Base-by-base conservation (phyloP, 30 jellyfish, hydroid and myxozoan genomes). In the Aurelia coerulea region DNA sequence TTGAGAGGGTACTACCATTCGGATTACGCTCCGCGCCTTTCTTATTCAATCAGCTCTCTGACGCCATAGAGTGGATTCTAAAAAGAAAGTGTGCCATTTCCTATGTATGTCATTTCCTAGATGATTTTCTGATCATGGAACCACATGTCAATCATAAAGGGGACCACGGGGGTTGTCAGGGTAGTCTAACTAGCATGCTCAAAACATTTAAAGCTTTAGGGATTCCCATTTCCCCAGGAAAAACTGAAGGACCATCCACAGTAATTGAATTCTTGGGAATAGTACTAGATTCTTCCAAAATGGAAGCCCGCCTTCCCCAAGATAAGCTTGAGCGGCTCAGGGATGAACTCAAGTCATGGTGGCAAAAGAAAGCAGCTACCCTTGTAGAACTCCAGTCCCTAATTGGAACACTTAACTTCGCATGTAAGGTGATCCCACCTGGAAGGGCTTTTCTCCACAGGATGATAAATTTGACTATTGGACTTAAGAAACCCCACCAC, bases 201-300 rank as follows among this genome's bases (percentile, higher is more conserved):
- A 58, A 13, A 13, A 13, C 29, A 15, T 58, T 58, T 58, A 8
- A 58, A 58, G 29, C 18, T 1, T 62, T 90, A 49, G 97, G 95
- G n/a, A 51, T 90, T 13, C 87, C 90, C 12, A 82, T 90, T 7
- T 91, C 90, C 62, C 92, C 56, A 8, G 65, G 63, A 11, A 90
- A 90, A 73, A 82, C 95, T 15, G 91, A 62, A 68, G 95, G 95
- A 4, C 97, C 97, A 2, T 2, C 97, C 15, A 82, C 95, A 7
- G 23, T 60, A 10, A 51, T 90, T 11, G 56, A 42, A 23, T 82
- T 51, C 70, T 87, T 90, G 39, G 97, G 97, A 8, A 52, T 90
- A 17, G 62, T 19, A 10, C 41, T 90, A 41, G 95, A 90, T 65
- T 68, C 97, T 0, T 81, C 29, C 6, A 19, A 53, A 19, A 50